Evolutionary conservation across 2,888 invertebrate genomes (phyloP).

Genomic region (Andrena chrysosceles): DNA sequence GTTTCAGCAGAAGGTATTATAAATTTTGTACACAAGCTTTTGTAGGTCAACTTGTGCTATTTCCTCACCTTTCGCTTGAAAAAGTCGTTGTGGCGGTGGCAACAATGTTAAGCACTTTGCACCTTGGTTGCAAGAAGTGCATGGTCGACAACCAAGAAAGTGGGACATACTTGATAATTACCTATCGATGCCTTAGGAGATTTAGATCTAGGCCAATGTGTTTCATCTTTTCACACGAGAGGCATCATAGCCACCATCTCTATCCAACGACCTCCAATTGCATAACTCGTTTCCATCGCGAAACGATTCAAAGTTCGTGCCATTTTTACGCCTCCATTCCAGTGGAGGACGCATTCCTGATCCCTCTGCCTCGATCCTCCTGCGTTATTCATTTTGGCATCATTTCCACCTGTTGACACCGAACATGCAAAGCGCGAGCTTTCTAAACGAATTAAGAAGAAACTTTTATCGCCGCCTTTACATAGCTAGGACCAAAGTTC

Average conservation of each 20-base stretch:
- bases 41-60: too few species aligned
- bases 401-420: too few species aligned
- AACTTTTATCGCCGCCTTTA: not conserved
- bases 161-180: slow-evolving; percentile 27
- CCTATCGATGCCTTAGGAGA: not conserved
- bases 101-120: not conserved
- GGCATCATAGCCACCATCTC: not conserved
- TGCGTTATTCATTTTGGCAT: not conserved
- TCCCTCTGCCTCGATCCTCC: not conserved
- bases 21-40: not conserved
- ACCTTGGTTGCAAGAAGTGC: not conserved
- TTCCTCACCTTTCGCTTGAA: not conserved
- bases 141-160: not conserved
- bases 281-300: not conserved
- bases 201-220: slow-evolving; percentile 19
- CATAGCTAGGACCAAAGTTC: not conserved
- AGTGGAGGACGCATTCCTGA: not conserved
- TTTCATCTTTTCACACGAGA: slow-evolving; percentile 1
- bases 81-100: not conserved
- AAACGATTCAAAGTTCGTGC: slow-evolving; percentile 29
- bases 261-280: slow-evolving; percentile 9
- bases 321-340: slow-evolving; percentile 44
- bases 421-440: not conserved
- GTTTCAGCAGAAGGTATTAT: not conserved
- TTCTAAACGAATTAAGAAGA: slow-evolving; percentile 1